phyloP scores from a whole-genome alignment of 2,113 vertebrate species.

The Platysteira castanea region DNA sequence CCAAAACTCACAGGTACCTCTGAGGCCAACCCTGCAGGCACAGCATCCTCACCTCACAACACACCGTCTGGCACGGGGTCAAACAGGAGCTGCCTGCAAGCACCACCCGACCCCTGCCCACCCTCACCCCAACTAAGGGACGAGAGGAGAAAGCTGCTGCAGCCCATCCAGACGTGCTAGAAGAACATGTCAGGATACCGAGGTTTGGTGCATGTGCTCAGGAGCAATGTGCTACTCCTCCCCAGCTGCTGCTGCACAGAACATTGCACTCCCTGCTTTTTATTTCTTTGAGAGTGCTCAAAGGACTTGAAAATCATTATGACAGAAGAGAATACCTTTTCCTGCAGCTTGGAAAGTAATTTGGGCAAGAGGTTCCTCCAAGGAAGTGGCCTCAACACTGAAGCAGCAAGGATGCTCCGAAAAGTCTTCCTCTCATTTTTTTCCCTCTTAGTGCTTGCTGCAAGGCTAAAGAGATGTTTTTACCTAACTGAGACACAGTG shows the following conservation, averaged over 20 bases:
- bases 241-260: neutral
- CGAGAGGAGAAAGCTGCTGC: neutral
- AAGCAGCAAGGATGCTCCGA: neutral
- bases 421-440: neutral
- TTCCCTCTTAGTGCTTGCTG: neutral
- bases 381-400: neutral
- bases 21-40: neutral
- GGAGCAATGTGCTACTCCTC: neutral
- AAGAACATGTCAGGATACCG: accelerated
- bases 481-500: neutral
- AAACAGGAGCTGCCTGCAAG: neutral
- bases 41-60: neutral
- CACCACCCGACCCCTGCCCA: neutral
- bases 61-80: accelerated
- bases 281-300: neutral
- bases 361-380: neutral
- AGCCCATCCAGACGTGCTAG: neutral
- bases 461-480: neutral
- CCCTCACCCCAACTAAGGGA: neutral
- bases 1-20: neutral
- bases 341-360: neutral
- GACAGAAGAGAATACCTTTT: neutral
- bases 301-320: neutral
- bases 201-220: neutral
- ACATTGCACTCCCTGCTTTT: neutral